Base-by-base conservation (phyloP, 2,888 invertebrate genomes). In the Enoplolaimus lenunculus region DNA sequence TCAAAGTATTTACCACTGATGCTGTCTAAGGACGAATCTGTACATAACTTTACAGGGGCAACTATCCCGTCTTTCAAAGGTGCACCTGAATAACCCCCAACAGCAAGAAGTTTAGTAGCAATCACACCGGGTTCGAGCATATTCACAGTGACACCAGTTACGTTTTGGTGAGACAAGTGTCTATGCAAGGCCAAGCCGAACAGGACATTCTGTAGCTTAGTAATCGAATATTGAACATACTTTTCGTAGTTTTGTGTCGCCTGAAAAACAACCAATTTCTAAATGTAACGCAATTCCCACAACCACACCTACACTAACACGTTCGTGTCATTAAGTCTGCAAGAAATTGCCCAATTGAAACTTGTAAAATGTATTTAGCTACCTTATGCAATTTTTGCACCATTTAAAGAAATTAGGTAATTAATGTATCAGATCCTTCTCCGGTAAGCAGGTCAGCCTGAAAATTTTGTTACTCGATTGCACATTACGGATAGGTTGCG, bases 181-280 rank as follows among this genome's bases (percentile, higher is more conserved):
- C 78, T 72, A 68, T 78, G 77, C 29, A 79, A 71, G 33, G 76
- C 76, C 68, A 77, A 77, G 1, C 77, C 78, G 71, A 77, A 74
- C 74, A 79, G 68, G 72, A 78, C 77, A 68, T 77, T 77, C 78
- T 78, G 78, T 45, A 79, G 73, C 71, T 77, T 79, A 45, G 77
- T 76, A 30, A 77, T 72, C 30, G 79, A 78, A 72, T 77, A 79
- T 72, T 79, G 79, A 60, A 75, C 72, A 72, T 79, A 79, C 70
- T 79, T 79, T 72, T 79, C 79, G 72, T 78, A 79, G 35, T 75
- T 74, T 60, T 75, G 74, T 67, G 73, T 74, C 16, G 77, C 77
- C 74, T 75, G 76, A 68, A 79, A 69, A 70, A 79, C 78, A n/a
- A 74, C 70, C 77, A 77, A 78, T 68, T 75, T 75, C 31, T 76